Percentiles rank a stretch among this genome's conserved stretches.
Evolutionary conservation across 2,888 invertebrate species (phyloP).

Genomic region (Thereva unica): DNA sequence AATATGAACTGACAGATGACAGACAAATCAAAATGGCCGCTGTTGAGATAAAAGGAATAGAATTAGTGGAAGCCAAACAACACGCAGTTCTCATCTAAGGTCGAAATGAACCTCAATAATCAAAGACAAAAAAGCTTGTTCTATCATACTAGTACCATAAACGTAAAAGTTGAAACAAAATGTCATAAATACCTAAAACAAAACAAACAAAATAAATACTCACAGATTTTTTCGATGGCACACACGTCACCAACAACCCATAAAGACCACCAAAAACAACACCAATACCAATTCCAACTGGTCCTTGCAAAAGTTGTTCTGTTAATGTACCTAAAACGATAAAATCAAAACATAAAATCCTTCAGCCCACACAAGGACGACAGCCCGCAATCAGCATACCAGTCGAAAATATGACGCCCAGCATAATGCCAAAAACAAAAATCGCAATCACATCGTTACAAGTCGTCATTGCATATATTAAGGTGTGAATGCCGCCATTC

Average conservation of each 20-base stretch:
- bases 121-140: too few relatives aligned
- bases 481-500: constrained; percentile 73
- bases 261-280: constrained; percentile 64
- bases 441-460: constrained; percentile 78
- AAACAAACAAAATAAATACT: constrained; percentile 43
- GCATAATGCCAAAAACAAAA: constrained; percentile 70
- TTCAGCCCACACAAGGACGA: neutral
- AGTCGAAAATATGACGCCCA: constrained; percentile 67
- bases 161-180: constrained; percentile 1
- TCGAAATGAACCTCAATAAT: too few relatives aligned
- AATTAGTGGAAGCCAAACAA: too few relatives aligned
- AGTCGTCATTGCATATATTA: constrained; percentile 64
- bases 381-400: constrained; percentile 54
- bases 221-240: constrained; percentile 62
- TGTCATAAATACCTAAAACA: too few relatives aligned
- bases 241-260: constrained; percentile 65
- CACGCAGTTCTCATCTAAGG: too few relatives aligned
- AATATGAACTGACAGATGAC: too few relatives aligned
- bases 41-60: too few relatives aligned
- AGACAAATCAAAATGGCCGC: too few relatives aligned
- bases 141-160: neutral
- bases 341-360: neutral
- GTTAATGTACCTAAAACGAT: constrained; percentile 56
- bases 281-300: constrained; percentile 66
- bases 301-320: constrained; percentile 62